phyloP scores from a whole-genome alignment of 2,113 vertebrate species.

The Ploceus nigricollis region DNA sequence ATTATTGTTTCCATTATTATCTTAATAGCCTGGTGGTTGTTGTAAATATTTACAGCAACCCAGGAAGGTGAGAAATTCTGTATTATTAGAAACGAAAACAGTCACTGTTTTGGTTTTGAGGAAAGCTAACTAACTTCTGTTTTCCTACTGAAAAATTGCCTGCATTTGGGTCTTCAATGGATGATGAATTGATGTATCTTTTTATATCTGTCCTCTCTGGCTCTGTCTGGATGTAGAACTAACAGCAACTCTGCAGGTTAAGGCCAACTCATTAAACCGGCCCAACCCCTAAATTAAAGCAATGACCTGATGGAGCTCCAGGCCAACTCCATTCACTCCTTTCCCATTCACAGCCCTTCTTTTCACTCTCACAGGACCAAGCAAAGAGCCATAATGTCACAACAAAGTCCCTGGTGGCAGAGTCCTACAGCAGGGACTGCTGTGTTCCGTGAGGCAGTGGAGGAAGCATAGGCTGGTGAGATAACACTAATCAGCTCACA shows the following conservation, averaged over 20 bases:
- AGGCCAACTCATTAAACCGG: neutral
- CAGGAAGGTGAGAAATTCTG: neutral
- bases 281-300: neutral
- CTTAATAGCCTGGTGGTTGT: neutral
- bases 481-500: neutral
- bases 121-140: neutral
- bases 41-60: constrained; percentile 16
- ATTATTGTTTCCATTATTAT: neutral
- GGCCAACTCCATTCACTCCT: neutral
- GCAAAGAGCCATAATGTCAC: neutral
- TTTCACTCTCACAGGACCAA: neutral
- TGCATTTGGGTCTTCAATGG: neutral
- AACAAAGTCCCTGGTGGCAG: neutral
- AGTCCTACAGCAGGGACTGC: neutral
- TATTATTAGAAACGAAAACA: neutral
- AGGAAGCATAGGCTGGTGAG: neutral
- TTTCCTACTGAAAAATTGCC: neutral
- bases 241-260: neutral
- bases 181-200: neutral
- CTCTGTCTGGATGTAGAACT: neutral
- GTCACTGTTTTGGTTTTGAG: neutral
- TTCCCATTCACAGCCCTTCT: neutral
- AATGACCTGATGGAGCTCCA: neutral
- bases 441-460: accelerated
- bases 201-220: neutral